Conservation (phyloP, 2,888 invertebrate species). For the Plebejus melissa region DNA sequence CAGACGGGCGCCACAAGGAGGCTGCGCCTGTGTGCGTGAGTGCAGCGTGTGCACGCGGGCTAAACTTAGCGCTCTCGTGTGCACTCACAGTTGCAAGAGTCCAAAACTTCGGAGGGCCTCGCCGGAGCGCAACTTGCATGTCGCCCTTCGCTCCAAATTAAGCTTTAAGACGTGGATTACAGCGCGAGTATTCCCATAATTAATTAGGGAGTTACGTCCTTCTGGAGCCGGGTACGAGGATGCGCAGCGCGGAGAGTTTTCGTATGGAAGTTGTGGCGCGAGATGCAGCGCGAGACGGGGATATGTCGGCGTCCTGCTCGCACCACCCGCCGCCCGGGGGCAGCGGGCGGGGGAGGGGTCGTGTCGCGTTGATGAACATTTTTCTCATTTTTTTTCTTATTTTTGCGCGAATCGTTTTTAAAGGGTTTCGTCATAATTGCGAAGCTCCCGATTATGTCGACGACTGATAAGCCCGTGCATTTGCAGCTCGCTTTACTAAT, state of each 20-base stretch:
- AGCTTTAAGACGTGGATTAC: conserved; percentile 27
- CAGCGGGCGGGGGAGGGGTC: conserved; percentile 52
- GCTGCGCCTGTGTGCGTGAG: conserved; percentile 55
- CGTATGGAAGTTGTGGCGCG: conserved; percentile 73
- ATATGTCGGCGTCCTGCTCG: conserved; percentile 48
- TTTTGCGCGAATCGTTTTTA: conserved; percentile 78
- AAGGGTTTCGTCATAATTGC: conserved; percentile 79
- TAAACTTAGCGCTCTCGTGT: conserved; percentile 69
- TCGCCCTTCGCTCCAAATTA: conserved; percentile 28
- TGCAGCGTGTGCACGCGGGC: conserved; percentile 62
- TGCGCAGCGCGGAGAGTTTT: conserved; percentile 77
- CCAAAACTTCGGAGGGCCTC: conserved; percentile 59
- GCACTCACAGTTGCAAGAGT: conserved; percentile 67
- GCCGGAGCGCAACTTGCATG: conserved; percentile 40
- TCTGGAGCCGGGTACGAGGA: conserved; percentile 39
- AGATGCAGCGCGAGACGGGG: conserved; percentile 61
- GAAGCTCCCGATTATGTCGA: conserved; percentile 70
- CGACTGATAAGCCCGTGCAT: conserved; percentile 55
- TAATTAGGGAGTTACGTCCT: conserved; percentile 40
- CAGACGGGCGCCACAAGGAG: conserved; percentile 50
- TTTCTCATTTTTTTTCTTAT: conserved; percentile 77
- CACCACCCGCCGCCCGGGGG: conserved; percentile 69
- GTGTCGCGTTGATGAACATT: conserved; percentile 80
- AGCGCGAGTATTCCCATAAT: conserved; percentile 37
- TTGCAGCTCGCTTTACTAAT: conserved; percentile 20